A percentile compares a stretch with the other conserved stretches of the same genome.
phyloP scores from a whole-genome alignment of 2,888 invertebrate species.

The Lepidocyrtoides sp. region DNA sequence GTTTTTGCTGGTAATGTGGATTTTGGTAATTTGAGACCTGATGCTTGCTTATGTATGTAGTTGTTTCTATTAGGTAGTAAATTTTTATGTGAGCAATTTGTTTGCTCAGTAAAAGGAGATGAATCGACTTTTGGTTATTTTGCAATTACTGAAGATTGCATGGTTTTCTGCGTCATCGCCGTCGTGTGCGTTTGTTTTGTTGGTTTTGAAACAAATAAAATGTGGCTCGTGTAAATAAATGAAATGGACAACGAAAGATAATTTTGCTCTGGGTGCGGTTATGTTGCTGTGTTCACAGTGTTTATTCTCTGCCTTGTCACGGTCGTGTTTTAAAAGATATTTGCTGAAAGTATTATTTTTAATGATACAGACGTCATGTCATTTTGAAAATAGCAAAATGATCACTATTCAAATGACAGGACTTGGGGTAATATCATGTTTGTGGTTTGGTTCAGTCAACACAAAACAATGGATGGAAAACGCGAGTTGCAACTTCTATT shows the following conservation, averaged over 20 bases:
- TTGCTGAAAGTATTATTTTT: constrained; percentile 21
- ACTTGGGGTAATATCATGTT: constrained; percentile 9
- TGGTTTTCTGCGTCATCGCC: not conserved
- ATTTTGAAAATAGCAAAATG: constrained; percentile 32
- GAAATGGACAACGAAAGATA: constrained; percentile 19
- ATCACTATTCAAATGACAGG: constrained; percentile 40
- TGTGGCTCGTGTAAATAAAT: constrained; percentile 15
- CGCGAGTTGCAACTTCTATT: no score
- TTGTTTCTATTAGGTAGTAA: constrained; percentile 43
- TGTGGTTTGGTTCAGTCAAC: not conserved
- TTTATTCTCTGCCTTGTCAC: not conserved
- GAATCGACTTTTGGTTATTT: constrained; percentile 35
- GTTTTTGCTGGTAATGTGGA: not conserved
- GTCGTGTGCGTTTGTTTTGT: not conserved
- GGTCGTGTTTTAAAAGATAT: not conserved
- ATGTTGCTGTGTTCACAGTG: not conserved
- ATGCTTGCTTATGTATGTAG: not conserved
- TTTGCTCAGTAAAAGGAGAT: not conserved
- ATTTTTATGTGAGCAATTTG: constrained; percentile 64
- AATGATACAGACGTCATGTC: constrained; percentile 35
- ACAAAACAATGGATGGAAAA: no score
- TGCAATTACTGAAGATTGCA: constrained; percentile 46
- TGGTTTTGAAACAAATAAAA: not conserved
- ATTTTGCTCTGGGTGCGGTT: constrained; percentile 48
- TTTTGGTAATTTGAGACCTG: constrained; percentile 48